These are phyloP conservation scores for Nasua narica DNA, from an alignment of 2,797 vertebrate genomes.

Conservation along the genomic window DNA sequence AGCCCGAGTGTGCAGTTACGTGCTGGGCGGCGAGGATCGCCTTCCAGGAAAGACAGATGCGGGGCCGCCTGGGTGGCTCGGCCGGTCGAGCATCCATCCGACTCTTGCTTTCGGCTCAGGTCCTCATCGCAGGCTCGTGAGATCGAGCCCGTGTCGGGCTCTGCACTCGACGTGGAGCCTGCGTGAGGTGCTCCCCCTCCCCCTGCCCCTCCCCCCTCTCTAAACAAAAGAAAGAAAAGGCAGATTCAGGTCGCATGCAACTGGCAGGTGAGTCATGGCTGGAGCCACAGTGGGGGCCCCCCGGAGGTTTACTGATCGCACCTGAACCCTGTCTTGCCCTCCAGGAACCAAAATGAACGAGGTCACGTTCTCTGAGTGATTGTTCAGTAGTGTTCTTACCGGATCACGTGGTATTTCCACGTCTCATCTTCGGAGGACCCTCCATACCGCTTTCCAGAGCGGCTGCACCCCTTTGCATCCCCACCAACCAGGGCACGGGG, in stretches of 20 bases:
- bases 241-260: background rate
- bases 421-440: background rate
- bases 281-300: background rate
- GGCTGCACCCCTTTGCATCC: background rate
- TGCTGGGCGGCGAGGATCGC: rapidly evolving
- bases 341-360: background rate
- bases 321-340: background rate
- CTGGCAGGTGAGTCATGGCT: background rate
- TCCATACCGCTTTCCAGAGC: background rate
- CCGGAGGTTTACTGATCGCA: rapidly evolving
- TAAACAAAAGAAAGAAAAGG: background rate
- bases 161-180: no score
- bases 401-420: background rate
- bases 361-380: background rate
- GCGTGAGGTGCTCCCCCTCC: background rate
- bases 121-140: no score
- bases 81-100: no score
- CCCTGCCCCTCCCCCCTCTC: background rate
- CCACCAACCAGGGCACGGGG: background rate
- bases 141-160: background rate
- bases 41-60: background rate
- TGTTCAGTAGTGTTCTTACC: background rate
- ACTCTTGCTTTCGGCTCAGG: no score
- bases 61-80: background rate
- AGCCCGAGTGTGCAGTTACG: background rate